These are phyloP conservation scores for Ciona savignyi DNA, from an alignment of 23 tunicate species.

Conservation along the genomic window DNA sequence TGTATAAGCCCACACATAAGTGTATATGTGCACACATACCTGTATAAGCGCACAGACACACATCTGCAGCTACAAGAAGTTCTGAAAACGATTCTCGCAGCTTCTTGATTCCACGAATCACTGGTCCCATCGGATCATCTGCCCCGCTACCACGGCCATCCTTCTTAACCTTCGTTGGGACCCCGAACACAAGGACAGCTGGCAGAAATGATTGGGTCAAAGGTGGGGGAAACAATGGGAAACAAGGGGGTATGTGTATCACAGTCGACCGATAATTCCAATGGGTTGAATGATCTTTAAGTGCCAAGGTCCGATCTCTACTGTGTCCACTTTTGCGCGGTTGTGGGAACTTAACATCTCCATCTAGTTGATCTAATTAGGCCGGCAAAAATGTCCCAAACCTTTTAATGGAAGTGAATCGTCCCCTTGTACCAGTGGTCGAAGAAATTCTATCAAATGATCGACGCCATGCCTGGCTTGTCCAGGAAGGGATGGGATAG, in stretches of 20 bases:
- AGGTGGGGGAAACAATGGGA: too few relatives aligned
- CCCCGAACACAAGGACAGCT: conserved; percentile 93
- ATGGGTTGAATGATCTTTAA: too few relatives aligned
- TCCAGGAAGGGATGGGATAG: conserved; percentile 61
- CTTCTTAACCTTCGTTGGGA: conserved; percentile 65
- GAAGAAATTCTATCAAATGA: conserved; percentile 33
- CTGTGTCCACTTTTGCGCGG: too few relatives aligned
- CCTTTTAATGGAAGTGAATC: conserved; percentile 69
- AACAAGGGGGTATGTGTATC: too few relatives aligned
- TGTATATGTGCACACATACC: too few relatives aligned
- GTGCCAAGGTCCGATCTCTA: too few relatives aligned
- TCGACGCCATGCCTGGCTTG: conserved; percentile 70
- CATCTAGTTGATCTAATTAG: too few relatives aligned
- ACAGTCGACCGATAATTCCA: too few relatives aligned
- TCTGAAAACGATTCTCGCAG: conserved; percentile 44
- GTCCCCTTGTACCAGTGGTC: conserved; percentile 41
- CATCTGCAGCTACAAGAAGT: conserved; percentile 78
- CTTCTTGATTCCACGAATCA: conserved; percentile 58
- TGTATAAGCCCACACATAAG: too few relatives aligned
- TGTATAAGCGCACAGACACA: conserved; percentile 91
- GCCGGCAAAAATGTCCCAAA: too few relatives aligned
- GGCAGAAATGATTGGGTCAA: too few relatives aligned
- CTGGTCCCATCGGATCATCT: conserved; percentile 77
- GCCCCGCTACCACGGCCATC: conserved; percentile 77
- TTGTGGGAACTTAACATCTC: too few relatives aligned